These are phyloP conservation scores for Camelus dromedarius DNA, from an alignment of 2,113 vertebrate species.

Conservation along the genomic window DNA sequence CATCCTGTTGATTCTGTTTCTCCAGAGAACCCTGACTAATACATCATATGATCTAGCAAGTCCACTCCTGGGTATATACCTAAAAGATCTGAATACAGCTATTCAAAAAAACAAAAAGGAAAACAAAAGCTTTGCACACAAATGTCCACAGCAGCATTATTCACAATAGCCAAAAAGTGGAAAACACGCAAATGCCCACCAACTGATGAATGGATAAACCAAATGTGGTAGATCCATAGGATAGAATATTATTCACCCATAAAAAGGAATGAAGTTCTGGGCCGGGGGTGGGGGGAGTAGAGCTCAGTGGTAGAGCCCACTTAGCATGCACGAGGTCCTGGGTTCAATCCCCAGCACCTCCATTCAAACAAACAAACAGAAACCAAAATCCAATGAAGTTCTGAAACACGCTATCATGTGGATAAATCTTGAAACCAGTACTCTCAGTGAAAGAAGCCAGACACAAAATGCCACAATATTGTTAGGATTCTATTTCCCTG, in stretches of 20 bases:
- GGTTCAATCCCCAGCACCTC: too few species aligned
- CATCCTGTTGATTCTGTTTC: background rate
- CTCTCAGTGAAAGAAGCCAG: background rate
- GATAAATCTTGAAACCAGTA: background rate
- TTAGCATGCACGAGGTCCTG: too few species aligned
- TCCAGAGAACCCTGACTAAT: background rate
- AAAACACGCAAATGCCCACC: background rate
- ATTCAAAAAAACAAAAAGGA: background rate
- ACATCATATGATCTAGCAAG: background rate
- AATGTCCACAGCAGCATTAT: background rate
- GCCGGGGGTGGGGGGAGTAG: too few species aligned
- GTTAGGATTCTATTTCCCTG: background rate
- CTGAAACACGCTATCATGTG: too few species aligned
- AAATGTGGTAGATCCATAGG: background rate
- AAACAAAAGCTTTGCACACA: background rate
- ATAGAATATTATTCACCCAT: background rate
- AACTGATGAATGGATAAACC: background rate
- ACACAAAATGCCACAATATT: too few species aligned
- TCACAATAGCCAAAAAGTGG: background rate
- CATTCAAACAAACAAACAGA: too few species aligned
- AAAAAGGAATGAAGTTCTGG: background rate
- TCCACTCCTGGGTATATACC: background rate
- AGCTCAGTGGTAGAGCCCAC: too few species aligned
- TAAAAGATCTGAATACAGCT: background rate
- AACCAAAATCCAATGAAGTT: too few species aligned